Evolutionary conservation across 2,888 invertebrate species (phyloP), one percentile per base, ranked within the genome.

Genomic region (Kuschelorhynchus macadamiae): DNA sequence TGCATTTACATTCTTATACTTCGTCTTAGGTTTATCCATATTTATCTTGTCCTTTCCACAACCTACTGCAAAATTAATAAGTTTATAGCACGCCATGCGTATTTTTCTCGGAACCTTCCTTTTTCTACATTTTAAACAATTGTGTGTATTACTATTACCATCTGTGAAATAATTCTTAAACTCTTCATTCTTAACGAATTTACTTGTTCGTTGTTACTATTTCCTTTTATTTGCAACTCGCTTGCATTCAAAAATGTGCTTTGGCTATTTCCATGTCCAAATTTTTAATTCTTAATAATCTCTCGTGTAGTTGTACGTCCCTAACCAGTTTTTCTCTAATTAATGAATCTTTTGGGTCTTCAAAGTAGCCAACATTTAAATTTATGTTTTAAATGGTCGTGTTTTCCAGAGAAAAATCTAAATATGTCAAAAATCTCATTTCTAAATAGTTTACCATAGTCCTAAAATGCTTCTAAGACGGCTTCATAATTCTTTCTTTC

Each of bases 221-320:
- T 44, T 17, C 66, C 65, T 63, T 70, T 74, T 16, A 62, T 69
- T 65, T 73, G 75, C 57, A 70, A 63, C 53, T 72, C 60, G 69
- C 76, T 76, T 41, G 47, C 70, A 71, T 65, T 41, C 65, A 11
- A 66, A 72, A 74, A 5, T 67, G 44, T 8, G 55, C 64, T 53
- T 71, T 72, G 18, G 72, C 70, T 32, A 36, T 60, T 8, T 62
- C 30, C n/a, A 64, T 14, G 14, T 56, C 50, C 46, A 72, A 53
- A 11, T 69, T 50, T 1, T 41, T 8, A 18, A 33, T 9, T 33
- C 50, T 67, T 18, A 74, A 33, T n/a, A 74, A 50, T 49, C 69
- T 61, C 60, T 73, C 71, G 65, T 74, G 74, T n/a, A n/a, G n/a
- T 20, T n/a, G 7, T 4, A 72, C 63, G n/a, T 71, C 73, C 62